Conservation (phyloP, 64 coral and sea anemone species). For the Porites lutea region DNA sequence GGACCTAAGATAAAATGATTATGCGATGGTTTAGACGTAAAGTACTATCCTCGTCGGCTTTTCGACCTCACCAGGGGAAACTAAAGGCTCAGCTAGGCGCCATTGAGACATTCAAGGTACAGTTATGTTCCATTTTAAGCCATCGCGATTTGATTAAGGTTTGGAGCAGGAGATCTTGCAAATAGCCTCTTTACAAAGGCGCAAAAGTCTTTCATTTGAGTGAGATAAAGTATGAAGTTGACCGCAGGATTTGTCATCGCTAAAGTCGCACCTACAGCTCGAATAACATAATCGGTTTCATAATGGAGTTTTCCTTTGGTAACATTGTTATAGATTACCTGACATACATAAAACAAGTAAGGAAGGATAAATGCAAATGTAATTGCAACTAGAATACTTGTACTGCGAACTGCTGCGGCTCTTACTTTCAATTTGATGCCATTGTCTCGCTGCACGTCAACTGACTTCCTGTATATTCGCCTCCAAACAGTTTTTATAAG, state of each 20-base stretch:
- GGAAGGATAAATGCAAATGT: not conserved
- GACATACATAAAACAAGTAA: not conserved
- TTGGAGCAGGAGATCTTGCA: too few species aligned
- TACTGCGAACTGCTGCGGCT: not conserved
- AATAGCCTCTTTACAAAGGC: constrained; percentile 19
- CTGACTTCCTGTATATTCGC: not conserved
- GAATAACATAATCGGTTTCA: not conserved
- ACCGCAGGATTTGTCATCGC: not conserved
- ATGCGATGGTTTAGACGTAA: too few species aligned
- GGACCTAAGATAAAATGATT: too few species aligned
- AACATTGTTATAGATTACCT: not conserved
- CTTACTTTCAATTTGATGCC: not conserved
- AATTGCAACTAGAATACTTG: not conserved
- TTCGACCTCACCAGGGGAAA: too few species aligned
- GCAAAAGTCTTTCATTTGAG: not conserved
- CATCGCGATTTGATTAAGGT: too few species aligned
- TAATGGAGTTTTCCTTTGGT: not conserved
- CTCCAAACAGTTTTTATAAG: not conserved
- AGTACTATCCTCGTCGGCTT: too few species aligned
- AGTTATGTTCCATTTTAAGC: too few species aligned
- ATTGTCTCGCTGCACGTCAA: not conserved
- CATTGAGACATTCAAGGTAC: too few species aligned
- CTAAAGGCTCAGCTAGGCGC: too few species aligned
- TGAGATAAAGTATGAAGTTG: not conserved
- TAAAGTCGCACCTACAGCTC: not conserved